These are phyloP conservation scores for Gallinago solitaria DNA, from an alignment of 2,797 vertebrate species.

Conservation along the genomic window DNA sequence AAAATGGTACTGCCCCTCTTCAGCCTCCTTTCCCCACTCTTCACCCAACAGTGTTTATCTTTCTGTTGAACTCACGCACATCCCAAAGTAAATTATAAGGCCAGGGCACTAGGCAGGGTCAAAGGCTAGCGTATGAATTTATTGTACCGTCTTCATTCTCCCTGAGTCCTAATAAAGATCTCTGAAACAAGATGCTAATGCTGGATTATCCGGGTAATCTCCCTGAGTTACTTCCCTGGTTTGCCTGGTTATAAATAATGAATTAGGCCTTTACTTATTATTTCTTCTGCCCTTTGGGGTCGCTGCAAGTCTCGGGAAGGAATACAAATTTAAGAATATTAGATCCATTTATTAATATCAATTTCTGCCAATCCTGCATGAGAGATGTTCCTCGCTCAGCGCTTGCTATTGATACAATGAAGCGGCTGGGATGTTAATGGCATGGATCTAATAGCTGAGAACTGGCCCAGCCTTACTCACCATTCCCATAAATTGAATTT, in stretches of 20 bases:
- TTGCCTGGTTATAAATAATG: conserved; percentile 70
- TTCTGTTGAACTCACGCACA: neutral
- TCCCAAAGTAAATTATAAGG: neutral
- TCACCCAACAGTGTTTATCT: neutral
- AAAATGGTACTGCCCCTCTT: neutral
- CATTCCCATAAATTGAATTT: conserved; percentile 52
- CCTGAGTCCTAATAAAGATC: conserved; percentile 63
- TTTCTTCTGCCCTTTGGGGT: conserved; percentile 67
- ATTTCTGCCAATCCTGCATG: conserved; percentile 52
- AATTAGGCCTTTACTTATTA: conserved; percentile 68
- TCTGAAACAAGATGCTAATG: conserved; percentile 56
- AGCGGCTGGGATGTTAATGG: conserved; percentile 25
- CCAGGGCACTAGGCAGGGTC: conserved; percentile 1
- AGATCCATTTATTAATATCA: conserved; percentile 66
- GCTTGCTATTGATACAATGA: neutral
- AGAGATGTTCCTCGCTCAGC: neutral
- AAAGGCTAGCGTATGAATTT: conserved; percentile 18
- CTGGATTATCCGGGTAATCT: conserved; percentile 69
- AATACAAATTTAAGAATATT: conserved; percentile 72
- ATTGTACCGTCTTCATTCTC: neutral
- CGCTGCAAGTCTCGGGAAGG: conserved; percentile 28
- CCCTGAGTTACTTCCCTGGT: neutral
- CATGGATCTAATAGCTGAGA: conserved; percentile 35
- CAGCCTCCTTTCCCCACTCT: neutral
- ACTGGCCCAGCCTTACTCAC: conserved; percentile 30